Evolutionary conservation across 2,113 vertebrate species (phyloP).

Genomic region (Marmota monax): DNA sequence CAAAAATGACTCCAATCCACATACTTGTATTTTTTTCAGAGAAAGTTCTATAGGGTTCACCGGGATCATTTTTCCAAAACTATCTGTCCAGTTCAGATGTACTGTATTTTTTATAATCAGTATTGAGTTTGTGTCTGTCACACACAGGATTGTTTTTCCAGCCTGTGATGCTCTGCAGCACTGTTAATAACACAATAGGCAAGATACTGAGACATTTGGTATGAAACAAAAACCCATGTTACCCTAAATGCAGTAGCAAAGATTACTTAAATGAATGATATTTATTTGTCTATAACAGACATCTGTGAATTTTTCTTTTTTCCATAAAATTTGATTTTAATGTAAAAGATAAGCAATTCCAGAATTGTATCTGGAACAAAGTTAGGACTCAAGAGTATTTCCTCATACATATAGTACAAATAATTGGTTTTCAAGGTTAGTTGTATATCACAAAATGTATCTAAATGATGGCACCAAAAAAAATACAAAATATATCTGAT

Average conservation of each 20-base stretch:
- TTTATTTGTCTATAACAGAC: background rate
- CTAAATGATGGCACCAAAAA: background rate
- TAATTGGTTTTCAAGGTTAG: background rate
- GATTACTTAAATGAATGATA: background rate
- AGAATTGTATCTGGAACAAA: background rate
- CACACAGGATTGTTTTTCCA: background rate
- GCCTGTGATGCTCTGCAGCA: background rate
- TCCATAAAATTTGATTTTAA: background rate
- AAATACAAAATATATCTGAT: background rate
- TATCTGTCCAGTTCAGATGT: background rate
- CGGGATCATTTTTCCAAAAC: background rate
- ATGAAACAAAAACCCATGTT: background rate
- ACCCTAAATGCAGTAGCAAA: background rate
- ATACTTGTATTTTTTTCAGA: background rate
- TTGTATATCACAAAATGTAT: constrained; percentile 9
- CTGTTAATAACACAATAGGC: no score
- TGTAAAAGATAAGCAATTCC: constrained; percentile 3
- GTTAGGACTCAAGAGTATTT: background rate
- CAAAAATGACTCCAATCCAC: background rate
- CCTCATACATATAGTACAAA: background rate
- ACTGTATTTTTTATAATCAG: background rate
- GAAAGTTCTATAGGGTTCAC: background rate
- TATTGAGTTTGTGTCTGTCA: background rate
- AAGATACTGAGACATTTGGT: background rate
- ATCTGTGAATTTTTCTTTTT: no score